Evolutionary conservation across 2,888 invertebrate species (phyloP), one percentile per base, ranked within the genome.

Genomic region (Amblyjoppa proteus): DNA sequence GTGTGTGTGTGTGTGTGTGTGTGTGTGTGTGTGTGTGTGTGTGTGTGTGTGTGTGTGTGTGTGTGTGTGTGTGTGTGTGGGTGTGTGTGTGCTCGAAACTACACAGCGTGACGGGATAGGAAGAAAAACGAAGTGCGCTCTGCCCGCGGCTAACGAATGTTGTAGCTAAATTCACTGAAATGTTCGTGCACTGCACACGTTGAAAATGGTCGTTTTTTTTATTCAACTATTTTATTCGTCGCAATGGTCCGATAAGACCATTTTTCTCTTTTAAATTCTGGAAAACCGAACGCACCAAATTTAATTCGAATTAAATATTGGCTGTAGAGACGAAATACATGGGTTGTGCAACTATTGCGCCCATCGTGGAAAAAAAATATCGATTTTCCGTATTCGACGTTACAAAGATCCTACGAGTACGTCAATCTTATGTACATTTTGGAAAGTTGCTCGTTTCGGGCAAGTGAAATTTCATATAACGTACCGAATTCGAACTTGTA

Each of bases 91-190:
- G 4, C 34, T 61, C 74, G 28, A 74, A 74, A 61, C 28, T 61
- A 68, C 20, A 20, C 25, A 11, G 16, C 74, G 74, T 28, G 74
- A 74, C 45, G 61, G 9, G 45, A 45, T n/a, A 34, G 61, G 28
- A 61, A 45, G 74, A 75, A 75, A 75, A 45, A 75, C 45, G 13
- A 9, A 74, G 58, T 56, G 34, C 28, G 28, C 41, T 34, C n/a
- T 3, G 16, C 20, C 16, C 45, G 1, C 34, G 58, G 13, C 38
- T 13, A 45, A 70, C 25, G 34, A 49, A 78, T 70, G 34, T 5
- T 69, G 28, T 9, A 11, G 45, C 25, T 58, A 7, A 45, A 69
- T 45, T 20, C 45, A 28, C 25, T 13, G 11, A 20, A 61, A 61
- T 70, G 34, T 64, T 25, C 11, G 61, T 13, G 13, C 28, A 31